A percentile compares a stretch with the other conserved stretches of the same genome.
These are phyloP conservation scores for Phymorhynchus buccinoides DNA, from an alignment of 1,140 invertebrate genomes.

Conservation along the genomic window DNA sequence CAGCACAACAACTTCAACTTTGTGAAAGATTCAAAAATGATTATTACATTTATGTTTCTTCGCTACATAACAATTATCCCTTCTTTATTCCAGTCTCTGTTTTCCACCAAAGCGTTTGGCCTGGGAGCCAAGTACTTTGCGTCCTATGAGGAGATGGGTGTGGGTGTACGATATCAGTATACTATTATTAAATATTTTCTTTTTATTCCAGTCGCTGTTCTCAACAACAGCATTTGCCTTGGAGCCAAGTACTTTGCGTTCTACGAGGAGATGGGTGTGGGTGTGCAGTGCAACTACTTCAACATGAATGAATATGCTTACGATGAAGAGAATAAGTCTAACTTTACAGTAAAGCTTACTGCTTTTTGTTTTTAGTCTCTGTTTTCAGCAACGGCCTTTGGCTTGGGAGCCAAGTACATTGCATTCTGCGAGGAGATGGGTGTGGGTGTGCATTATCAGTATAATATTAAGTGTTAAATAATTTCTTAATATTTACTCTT, in stretches of 20 bases:
- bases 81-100: slow-evolving; percentile 75
- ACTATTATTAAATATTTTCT: neutral
- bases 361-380: slow-evolving; percentile 74
- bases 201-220: slow-evolving; percentile 76
- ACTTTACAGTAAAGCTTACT: no score
- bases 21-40: no score
- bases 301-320: slow-evolving; percentile 53
- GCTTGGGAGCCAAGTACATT: slow-evolving; percentile 81
- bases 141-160: slow-evolving; percentile 79
- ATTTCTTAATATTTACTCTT: no score
- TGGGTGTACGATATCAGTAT: slow-evolving; percentile 71
- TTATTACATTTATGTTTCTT: no score
- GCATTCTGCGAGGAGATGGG: slow-evolving; percentile 80
- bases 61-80: no score
- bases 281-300: slow-evolving; percentile 85
- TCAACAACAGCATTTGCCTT: slow-evolving; percentile 84
- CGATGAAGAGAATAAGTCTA: no score
- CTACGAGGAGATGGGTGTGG: slow-evolving; percentile 80
- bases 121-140: slow-evolving; percentile 81
- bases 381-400: slow-evolving; percentile 85
- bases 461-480: slow-evolving; percentile 3
- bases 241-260: slow-evolving; percentile 81
- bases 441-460: slow-evolving; percentile 82
- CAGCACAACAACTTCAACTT: slow-evolving; percentile 84
- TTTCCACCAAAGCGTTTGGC: slow-evolving; percentile 84